Evolutionary conservation across 1,140 invertebrate genomes (phyloP), one percentile per base, ranked within the genome.

Genomic region (Pantala flavescens): DNA sequence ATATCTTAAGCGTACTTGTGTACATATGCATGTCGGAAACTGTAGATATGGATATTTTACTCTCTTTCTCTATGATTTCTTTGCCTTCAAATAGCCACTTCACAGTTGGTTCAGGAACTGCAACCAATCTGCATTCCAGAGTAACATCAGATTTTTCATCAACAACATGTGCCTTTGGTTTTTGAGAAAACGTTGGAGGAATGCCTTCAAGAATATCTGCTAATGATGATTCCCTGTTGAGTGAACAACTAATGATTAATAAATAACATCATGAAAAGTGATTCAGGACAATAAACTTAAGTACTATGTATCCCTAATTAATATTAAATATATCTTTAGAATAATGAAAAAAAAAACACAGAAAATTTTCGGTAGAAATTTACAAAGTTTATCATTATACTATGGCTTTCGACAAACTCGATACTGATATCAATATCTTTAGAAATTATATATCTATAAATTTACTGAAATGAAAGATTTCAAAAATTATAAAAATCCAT

Each of bases 21-120:
- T 95, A 96, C 88, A 93, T 95, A 78, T 96, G 93, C 87, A 95
- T 93, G 78, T 96, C 93, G 12, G 92, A 93, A 81, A 92, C 90
- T 0, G 88, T 91, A 0, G 86, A 87, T 43, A 96, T 86, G 0
- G 86, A 86, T n/a, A 93, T 84, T 75, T 88, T 89, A 11, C 87
- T 82, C 70, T 90, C 87, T 73, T 84, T 87, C 16, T 87, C 86
- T n/a, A 88, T 85, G 24, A 94, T 83, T 79, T 89, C 87, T 78
- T 89, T 88, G 10, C 89, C 88, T 80, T 94, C 90, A 71, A 90
- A 89, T 71, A 88, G 89, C 94, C 94, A 96, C 21, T 86, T 88
- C 72, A 97, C 90, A 77, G 95, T 93, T 16, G 94, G 93, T 83
- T 96, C 93, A 5, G 94, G 94, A 77, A 96, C 90, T 14, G 93